phyloP scores from a whole-genome alignment of 2,888 invertebrate genomes.

The Acleris cristana region DNA sequence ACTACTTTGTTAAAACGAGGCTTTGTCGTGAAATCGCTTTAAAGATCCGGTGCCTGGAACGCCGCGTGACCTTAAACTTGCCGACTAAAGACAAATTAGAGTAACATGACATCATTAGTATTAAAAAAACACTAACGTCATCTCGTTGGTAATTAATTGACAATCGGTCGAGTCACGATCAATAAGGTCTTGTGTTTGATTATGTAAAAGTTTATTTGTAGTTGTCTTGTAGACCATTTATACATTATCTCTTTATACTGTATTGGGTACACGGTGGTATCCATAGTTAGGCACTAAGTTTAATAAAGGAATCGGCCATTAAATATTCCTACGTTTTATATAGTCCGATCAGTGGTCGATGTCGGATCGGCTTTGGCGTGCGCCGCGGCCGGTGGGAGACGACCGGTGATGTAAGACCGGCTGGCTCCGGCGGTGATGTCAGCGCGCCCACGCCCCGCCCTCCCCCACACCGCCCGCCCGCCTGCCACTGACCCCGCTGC shows the following conservation, averaged over 20 bases:
- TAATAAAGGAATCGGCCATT: too few species aligned
- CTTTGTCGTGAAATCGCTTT: neutral
- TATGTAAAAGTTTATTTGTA: constrained; percentile 2
- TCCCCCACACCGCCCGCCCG: constrained; percentile 48
- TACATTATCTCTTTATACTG: too few species aligned
- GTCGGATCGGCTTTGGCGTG: constrained; percentile 52
- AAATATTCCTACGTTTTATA: neutral
- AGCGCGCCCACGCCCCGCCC: constrained; percentile 73
- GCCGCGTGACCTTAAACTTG: constrained; percentile 15
- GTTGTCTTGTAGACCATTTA: neutral
- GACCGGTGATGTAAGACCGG: constrained; percentile 79
- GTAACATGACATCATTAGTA: constrained; percentile 21
- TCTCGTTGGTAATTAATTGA: constrained; percentile 18
- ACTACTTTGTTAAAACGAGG: too few species aligned
- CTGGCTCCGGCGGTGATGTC: constrained; percentile 80
- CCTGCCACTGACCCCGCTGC: constrained; percentile 49
- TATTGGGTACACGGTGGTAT: too few species aligned
- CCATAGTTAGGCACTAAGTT: too few species aligned
- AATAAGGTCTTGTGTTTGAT: constrained; percentile 14
- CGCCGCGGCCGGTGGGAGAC: constrained; percentile 64
- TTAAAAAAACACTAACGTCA: constrained; percentile 14
- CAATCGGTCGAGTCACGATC: constrained; percentile 17
- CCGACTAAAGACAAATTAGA: constrained; percentile 17
- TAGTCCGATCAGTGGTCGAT: constrained; percentile 52
- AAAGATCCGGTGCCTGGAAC: constrained; percentile 1